Evolutionary conservation across 2,797 vertebrate species (phyloP).

Genomic region (Sorex maritimensis): DNA sequence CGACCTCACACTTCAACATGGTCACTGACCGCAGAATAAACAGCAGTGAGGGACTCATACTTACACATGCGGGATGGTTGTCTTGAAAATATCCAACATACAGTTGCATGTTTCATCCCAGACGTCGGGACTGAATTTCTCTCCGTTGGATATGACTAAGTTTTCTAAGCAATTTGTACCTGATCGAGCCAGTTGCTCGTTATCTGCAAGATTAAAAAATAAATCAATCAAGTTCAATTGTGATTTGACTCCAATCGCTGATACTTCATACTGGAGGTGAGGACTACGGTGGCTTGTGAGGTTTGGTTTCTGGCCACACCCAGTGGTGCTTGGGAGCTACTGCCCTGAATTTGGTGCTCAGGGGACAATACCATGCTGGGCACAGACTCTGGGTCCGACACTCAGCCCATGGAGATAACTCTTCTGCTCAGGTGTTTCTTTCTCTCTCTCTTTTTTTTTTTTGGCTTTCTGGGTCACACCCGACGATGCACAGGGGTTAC

Average conservation of each 20-base stretch:
- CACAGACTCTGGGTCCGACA: too few relatives aligned
- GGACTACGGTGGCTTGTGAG: neutral
- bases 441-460: too few relatives aligned
- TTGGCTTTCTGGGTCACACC: too few relatives aligned
- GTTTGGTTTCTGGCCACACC: too few relatives aligned
- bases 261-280: neutral
- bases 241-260: neutral
- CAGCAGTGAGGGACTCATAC: slow-evolving; percentile 78
- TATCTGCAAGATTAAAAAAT: slow-evolving; percentile 91
- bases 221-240: too few relatives aligned
- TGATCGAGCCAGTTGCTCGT: slow-evolving; percentile 98
- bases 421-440: too few relatives aligned
- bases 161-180: slow-evolving; percentile 98
- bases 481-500: too few relatives aligned
- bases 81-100: slow-evolving; percentile 98
- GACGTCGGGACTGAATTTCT: slow-evolving; percentile 97
- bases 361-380: too few relatives aligned
- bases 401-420: too few relatives aligned
- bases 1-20: neutral
- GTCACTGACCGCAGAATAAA: neutral
- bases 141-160: slow-evolving; percentile 97
- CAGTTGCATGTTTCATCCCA: slow-evolving; percentile 97
- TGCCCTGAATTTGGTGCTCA: too few relatives aligned
- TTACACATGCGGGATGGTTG: slow-evolving; percentile 97
- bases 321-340: too few relatives aligned